Evolutionary conservation across 2,797 vertebrate species (phyloP).

Genomic region (Coccyzus lansbergi): DNA sequence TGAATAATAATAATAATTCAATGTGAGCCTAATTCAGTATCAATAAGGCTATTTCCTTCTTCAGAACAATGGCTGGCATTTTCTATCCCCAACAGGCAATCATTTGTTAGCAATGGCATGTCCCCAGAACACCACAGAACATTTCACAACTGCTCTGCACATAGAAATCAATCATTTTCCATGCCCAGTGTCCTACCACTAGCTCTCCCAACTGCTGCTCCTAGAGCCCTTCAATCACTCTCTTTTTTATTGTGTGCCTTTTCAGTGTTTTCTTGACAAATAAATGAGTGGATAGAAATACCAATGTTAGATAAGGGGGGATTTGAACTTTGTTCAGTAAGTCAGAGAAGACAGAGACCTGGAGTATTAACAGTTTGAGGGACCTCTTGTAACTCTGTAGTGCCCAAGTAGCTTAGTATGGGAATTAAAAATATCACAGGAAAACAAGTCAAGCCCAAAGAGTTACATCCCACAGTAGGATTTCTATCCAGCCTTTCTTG

Average conservation of each 20-base stretch:
- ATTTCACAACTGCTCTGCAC: conserved; percentile 63
- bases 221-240: background rate
- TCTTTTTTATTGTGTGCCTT: conserved; percentile 22
- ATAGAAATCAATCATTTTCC: conserved; percentile 62
- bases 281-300: conserved; percentile 22
- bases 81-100: conserved; percentile 63
- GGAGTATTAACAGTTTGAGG: background rate
- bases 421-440: background rate
- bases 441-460: background rate
- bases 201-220: conserved; percentile 18
- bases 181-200: conserved; percentile 38
- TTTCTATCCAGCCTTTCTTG: background rate
- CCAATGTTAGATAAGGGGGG: background rate
- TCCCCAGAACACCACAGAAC: conserved; percentile 64
- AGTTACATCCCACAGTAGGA: background rate
- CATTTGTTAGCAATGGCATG: conserved; percentile 67
- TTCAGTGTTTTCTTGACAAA: conserved; percentile 48
- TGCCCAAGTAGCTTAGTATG: background rate
- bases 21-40: conserved; percentile 58
- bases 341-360: background rate
- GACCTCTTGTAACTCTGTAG: background rate
- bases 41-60: conserved; percentile 71
- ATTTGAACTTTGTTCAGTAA: conserved; percentile 6
- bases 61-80: conserved; percentile 68
- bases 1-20: conserved; percentile 53